phyloP scores from a whole-genome alignment of 2,888 invertebrate genomes.

The Biston betularia region DNA sequence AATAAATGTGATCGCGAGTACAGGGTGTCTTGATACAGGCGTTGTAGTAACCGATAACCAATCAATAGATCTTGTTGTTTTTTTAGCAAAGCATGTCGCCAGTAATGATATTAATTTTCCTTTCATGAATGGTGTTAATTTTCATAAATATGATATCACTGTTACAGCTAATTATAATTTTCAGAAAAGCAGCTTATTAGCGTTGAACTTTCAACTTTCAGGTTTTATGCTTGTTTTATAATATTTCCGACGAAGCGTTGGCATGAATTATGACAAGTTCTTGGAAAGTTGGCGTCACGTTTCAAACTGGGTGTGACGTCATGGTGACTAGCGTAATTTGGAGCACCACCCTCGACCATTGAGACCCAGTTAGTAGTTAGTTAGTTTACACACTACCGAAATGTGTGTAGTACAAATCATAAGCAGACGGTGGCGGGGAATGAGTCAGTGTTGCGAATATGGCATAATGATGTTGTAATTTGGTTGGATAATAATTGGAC shows the following conservation, averaged over 20 bases:
- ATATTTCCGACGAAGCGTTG: slow-evolving; percentile 34
- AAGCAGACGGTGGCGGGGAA: slow-evolving; percentile 20
- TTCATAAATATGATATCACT: no score
- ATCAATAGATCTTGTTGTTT: no score
- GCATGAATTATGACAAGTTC: slow-evolving; percentile 42
- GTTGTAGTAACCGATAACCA: no score
- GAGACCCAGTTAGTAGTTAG: slow-evolving; percentile 29
- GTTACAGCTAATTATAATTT: slow-evolving; percentile 5
- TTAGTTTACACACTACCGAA: slow-evolving; percentile 30
- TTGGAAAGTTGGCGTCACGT: slow-evolving; percentile 42
- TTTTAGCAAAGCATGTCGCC: no score
- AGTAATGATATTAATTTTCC: no score
- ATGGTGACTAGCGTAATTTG: slow-evolving; percentile 38
- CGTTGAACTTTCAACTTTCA: slow-evolving; percentile 36
- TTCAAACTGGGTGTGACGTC: slow-evolving; percentile 35
- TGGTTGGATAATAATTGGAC: neutral
- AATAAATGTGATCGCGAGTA: no score
- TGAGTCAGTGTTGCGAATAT: slow-evolving; percentile 11
- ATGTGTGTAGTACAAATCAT: slow-evolving; percentile 45
- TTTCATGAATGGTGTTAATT: no score
- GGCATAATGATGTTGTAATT: slow-evolving; percentile 26
- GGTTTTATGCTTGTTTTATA: slow-evolving; percentile 6
- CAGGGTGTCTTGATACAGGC: no score
- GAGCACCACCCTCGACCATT: slow-evolving; percentile 27
- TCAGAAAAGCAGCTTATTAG: slow-evolving; percentile 27